Evolutionary conservation across 1,140 invertebrate species (phyloP).

Genomic region (Pomacea maculata): DNA sequence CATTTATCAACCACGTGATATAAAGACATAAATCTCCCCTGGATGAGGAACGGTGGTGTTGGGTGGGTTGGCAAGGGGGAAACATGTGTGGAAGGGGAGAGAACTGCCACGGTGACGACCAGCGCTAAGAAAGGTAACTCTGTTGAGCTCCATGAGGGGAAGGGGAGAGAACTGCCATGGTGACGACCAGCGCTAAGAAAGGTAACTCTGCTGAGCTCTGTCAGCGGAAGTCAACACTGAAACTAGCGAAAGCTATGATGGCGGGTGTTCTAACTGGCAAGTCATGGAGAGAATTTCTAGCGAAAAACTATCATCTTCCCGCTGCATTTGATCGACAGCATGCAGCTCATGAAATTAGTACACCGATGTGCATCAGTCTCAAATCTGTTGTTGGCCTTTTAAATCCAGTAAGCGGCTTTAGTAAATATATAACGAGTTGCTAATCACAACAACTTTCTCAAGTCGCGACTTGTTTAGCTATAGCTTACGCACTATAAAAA

Average conservation of each 20-base stretch:
- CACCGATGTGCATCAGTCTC: constrained; percentile 51
- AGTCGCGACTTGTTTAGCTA: neutral
- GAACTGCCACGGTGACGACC: no score
- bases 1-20: no score
- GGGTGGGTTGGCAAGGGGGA: no score
- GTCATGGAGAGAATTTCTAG: constrained; percentile 56
- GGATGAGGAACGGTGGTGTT: no score
- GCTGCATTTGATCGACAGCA: constrained; percentile 57
- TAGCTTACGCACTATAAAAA: neutral
- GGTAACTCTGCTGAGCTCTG: neutral
- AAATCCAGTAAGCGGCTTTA: constrained; percentile 40
- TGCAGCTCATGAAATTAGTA: constrained; percentile 51
- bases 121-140: neutral
- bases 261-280: constrained; percentile 48
- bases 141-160: no score
- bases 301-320: constrained; percentile 49
- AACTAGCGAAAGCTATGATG: constrained; percentile 46
- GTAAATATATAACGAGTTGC: constrained; percentile 13
- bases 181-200: neutral
- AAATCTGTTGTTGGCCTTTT: constrained; percentile 48
- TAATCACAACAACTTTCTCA: constrained; percentile 20
- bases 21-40: no score
- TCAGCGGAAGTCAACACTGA: constrained; percentile 22
- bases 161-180: no score
- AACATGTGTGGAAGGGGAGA: no score